Conservation (phyloP, 92 coral and sea anemone species). For the Actinernus sp. region DNA sequence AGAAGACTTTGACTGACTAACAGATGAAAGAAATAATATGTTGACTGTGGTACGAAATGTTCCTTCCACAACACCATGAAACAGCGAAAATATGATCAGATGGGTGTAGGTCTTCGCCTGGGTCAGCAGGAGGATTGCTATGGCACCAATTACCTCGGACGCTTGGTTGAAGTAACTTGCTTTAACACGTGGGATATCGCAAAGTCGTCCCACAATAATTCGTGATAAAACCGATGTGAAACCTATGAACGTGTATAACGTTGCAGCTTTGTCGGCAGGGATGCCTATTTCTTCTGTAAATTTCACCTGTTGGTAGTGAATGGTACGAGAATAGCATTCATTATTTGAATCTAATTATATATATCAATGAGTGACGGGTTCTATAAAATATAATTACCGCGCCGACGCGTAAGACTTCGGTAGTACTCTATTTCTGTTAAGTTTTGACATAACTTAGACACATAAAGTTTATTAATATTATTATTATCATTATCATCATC, state of each 20-base stretch:
- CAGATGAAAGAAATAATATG: constrained; percentile 14
- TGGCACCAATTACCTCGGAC: constrained; percentile 15
- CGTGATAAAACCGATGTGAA: constrained; percentile 32
- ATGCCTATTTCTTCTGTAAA: constrained; percentile 59
- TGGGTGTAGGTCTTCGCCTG: constrained; percentile 22
- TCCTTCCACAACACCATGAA: constrained; percentile 52
- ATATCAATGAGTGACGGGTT: too few relatives aligned
- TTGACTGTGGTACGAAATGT: constrained; percentile 18
- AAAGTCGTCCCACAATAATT: constrained; percentile 38
- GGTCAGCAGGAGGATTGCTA: constrained; percentile 25
- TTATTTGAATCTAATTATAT: too few relatives aligned
- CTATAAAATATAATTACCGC: too few relatives aligned
- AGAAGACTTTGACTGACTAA: constrained; percentile 25
- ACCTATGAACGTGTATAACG: constrained; percentile 53
- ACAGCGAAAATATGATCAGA: constrained; percentile 17
- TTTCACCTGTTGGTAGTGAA: too few relatives aligned
- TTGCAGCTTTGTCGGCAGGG: constrained; percentile 44
- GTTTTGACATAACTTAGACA: too few relatives aligned
- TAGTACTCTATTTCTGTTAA: too few relatives aligned
- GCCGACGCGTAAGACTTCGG: too few relatives aligned
- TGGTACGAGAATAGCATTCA: too few relatives aligned
- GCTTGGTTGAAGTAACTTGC: constrained; percentile 17
- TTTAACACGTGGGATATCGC: constrained; percentile 37
- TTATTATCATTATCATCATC: too few relatives aligned
- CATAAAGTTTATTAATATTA: too few relatives aligned